These are phyloP conservation scores for Carassius carassius DNA, from an alignment of 2,113 vertebrate species.

Conservation along the genomic window DNA sequence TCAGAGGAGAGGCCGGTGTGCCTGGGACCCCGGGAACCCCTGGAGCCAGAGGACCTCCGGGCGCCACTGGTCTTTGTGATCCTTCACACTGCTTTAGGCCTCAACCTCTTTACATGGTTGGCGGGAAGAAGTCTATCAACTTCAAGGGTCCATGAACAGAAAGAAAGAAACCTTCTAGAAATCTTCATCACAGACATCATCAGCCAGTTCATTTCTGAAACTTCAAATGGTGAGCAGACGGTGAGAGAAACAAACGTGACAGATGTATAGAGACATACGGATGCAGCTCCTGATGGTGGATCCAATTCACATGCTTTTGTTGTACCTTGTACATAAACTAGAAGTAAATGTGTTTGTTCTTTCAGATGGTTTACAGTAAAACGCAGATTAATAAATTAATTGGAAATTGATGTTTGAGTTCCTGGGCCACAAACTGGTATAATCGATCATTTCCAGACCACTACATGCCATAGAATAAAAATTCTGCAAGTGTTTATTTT, in stretches of 20 bases:
- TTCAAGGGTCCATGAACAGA: conserved; percentile 70
- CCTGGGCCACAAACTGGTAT: background rate
- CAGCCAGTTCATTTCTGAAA: conserved; percentile 48
- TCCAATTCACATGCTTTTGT: conserved; percentile 37
- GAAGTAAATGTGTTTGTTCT: conserved; percentile 31
- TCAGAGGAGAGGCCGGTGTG: conserved; percentile 68
- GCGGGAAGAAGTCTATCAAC: conserved; percentile 73
- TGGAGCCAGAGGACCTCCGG: conserved; percentile 69
- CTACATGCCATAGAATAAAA: background rate
- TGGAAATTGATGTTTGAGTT: background rate
- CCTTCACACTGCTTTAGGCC: conserved; percentile 75
- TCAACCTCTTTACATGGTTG: conserved; percentile 73
- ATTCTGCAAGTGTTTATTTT: background rate
- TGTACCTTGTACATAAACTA: conserved; percentile 53
- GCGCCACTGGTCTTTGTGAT: conserved; percentile 77
- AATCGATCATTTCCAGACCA: too few species aligned
- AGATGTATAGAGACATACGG: conserved; percentile 64
- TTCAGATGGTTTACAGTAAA: background rate
- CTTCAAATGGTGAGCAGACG: conserved; percentile 43
- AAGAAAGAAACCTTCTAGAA: background rate
- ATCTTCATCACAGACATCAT: conserved; percentile 56
- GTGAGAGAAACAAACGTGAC: conserved; percentile 57
- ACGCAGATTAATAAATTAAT: conserved; percentile 31
- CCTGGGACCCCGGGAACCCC: conserved; percentile 70
- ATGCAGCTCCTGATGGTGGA: conserved; percentile 21